A percentile compares a stretch with the other conserved stretches of the same genome.
phyloP scores from a whole-genome alignment of 2,113 vertebrate species.

The Tetrao urogallus region DNA sequence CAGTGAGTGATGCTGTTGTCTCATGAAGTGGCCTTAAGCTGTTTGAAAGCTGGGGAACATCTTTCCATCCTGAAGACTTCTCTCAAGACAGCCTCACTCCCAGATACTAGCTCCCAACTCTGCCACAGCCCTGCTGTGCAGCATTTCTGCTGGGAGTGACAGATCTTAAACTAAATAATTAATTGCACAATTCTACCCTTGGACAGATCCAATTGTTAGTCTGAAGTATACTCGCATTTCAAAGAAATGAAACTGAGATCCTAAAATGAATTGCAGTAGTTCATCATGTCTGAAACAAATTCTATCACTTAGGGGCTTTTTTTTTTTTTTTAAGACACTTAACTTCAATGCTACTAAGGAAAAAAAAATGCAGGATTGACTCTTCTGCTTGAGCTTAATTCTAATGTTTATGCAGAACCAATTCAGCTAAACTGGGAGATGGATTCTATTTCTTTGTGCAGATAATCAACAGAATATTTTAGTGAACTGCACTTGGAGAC shows the following conservation, averaged over 20 bases:
- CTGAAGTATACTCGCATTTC: slow-evolving; percentile 2
- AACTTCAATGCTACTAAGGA: neutral
- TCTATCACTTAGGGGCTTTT: neutral
- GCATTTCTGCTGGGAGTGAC: neutral
- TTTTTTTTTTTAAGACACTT: neutral
- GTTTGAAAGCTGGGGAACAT: neutral
- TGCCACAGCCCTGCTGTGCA: neutral
- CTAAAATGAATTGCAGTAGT: slow-evolving; percentile 10
- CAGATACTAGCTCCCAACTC: rapidly evolving
- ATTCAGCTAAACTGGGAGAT: neutral
- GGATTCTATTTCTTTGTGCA: slow-evolving; percentile 1
- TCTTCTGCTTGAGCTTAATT: neutral
- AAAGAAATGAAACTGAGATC: neutral
- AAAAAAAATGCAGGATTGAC: neutral
- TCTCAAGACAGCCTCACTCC: neutral
- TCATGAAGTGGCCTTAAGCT: neutral
- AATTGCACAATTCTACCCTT: neutral
- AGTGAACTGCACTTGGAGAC: neutral
- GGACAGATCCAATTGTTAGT: neutral
- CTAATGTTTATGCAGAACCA: slow-evolving; percentile 25
- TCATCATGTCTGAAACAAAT: slow-evolving; percentile 13
- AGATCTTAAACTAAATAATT: slow-evolving; percentile 20
- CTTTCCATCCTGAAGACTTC: neutral
- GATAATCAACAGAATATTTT: neutral
- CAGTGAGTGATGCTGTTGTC: neutral